phyloP scores from a whole-genome alignment of 1,140 invertebrate genomes.

The Bilobella aurantiaca region DNA sequence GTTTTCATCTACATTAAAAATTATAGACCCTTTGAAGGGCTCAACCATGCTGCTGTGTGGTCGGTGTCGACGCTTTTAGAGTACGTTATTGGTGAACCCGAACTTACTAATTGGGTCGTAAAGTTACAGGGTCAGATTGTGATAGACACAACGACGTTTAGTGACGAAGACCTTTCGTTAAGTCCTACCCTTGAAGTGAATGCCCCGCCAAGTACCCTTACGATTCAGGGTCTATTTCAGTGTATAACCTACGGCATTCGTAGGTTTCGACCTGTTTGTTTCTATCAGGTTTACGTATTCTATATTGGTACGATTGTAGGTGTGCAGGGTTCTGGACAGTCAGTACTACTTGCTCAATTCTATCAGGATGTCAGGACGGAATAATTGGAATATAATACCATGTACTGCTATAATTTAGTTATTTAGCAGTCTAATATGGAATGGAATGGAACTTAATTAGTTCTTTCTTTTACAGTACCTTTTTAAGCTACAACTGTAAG shows the following conservation, averaged over 20 bases:
- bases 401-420: too few species aligned
- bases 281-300: neutral
- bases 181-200: too few species aligned
- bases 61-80: neutral
- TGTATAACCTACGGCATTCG: neutral
- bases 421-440: too few species aligned
- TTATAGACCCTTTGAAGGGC: neutral
- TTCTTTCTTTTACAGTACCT: too few species aligned
- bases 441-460: too few species aligned
- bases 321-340: neutral
- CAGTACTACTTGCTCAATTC: neutral
- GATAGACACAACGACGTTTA: neutral
- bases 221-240: neutral
- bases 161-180: too few species aligned
- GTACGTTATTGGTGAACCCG: neutral
- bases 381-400: too few species aligned
- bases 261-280: neutral
- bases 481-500: too few species aligned
- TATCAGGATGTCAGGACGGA: too few species aligned
- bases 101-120: neutral
- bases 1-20: neutral
- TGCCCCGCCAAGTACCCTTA: neutral
- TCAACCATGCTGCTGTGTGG: neutral
- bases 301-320: neutral
- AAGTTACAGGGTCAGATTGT: neutral